Evolutionary conservation across 2,113 vertebrate genomes (phyloP).

Genomic region (Perognathus longimembris): DNA sequence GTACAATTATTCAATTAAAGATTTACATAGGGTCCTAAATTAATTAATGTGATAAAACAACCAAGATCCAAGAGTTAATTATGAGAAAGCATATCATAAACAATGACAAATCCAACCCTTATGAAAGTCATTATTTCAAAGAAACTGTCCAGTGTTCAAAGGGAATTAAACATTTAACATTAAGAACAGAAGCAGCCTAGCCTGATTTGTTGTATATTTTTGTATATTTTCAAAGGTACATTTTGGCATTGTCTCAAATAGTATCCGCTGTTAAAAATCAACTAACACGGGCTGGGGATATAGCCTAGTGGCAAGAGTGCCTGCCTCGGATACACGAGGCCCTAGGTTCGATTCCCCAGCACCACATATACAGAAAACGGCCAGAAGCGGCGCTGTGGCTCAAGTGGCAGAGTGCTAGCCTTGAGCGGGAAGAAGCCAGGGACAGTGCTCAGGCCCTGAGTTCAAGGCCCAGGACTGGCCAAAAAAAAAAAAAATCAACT

Average conservation of each 20-base stretch:
- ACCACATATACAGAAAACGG: no score
- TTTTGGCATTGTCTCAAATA: constrained; percentile 76
- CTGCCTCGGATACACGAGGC: no score
- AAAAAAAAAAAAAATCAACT: constrained; percentile 77
- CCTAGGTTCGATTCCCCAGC: no score
- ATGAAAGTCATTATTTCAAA: constrained; percentile 87
- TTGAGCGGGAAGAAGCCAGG: no score
- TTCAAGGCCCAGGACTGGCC: no score
- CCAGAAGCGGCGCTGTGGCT: no score
- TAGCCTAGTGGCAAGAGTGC: no score
- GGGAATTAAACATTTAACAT: constrained; percentile 88
- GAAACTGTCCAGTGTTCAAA: constrained; percentile 85
- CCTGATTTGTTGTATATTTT: constrained; percentile 80
- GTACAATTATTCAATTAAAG: constrained; percentile 87
- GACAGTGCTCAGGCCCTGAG: no score
- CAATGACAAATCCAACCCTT: constrained; percentile 87
- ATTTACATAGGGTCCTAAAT: constrained; percentile 88
- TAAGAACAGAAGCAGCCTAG: constrained; percentile 86
- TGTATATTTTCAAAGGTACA: constrained; percentile 82
- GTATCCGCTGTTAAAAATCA: constrained; percentile 82
- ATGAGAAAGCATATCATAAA: constrained; percentile 88
- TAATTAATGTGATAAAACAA: constrained; percentile 87
- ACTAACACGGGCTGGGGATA: no score
- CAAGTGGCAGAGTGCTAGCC: no score
- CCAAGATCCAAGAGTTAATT: constrained; percentile 87